Evolutionary conservation across 1,140 invertebrate species (phyloP), one percentile per base, ranked within the genome.

Genomic region (Drosophila pruinosa): DNA sequence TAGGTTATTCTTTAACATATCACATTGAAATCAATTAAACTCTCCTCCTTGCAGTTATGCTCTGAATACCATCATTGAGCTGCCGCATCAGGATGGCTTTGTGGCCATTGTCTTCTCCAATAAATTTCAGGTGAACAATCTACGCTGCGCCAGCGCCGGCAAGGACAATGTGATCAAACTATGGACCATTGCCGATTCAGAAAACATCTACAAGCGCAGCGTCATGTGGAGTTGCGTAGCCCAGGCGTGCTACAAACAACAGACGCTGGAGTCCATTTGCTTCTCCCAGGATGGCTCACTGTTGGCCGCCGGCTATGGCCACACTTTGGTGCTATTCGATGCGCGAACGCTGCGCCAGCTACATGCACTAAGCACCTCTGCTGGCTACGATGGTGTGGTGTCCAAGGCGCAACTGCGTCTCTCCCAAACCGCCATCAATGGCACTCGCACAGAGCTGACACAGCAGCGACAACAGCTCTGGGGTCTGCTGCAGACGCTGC

Each of bases 281-380:
- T 97, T 97, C 88, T 95, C 95, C 0, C 92, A 93, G 39, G 96
- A 97, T 92, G 95, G 95, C 22, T 97, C 96, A 1, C 78, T 97
- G 12, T 76, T 97, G 14, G 95, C 94, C 17, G 94, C 95, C 15
- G 93, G 93, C 5, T 97, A 96, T 92, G 93, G 92, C 19, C 92
- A 93, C n/a, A 93, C 92, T 39, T 79, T 97, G 19, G 97, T 96
- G 3, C 85, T 96, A 17, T 97, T 96, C 95, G 92, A 93, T 70
- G 90, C 93, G 48, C 92, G 94, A 54, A 91, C 91, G 4, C 91
- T 92, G 69, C 91, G 93, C 14, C 85, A 95, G 5, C 94, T 93
- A 77, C 93, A 93, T 64, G 92, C 92, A 0, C 64, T 93, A 6
- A 91, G 75, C 52, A 74, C 78, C 14, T 53, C 85, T 0, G 61